Conservation (phyloP, 2,113 vertebrate genomes). For the Boulengeromyrus knoepffleri region DNA sequence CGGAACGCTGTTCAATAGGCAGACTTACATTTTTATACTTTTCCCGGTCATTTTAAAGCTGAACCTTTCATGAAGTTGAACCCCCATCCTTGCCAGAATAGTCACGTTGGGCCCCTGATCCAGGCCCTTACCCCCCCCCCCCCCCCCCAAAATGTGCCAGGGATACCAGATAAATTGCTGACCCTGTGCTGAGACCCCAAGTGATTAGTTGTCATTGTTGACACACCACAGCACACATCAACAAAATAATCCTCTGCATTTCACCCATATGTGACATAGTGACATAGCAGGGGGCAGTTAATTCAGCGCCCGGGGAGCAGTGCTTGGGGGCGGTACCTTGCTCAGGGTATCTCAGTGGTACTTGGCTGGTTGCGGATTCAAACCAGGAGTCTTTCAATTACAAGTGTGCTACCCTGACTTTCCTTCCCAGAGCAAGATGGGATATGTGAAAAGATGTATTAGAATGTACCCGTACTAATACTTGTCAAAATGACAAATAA, state of each 20-base stretch:
- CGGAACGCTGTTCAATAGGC: not conserved
- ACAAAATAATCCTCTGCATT: too few relatives aligned
- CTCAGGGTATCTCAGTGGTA: too few relatives aligned
- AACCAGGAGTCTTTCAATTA: too few relatives aligned
- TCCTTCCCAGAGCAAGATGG: not conserved
- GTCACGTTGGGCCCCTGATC: not conserved
- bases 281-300: too few relatives aligned
- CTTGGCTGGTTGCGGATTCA: too few relatives aligned
- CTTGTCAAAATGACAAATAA: not conserved
- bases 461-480: not conserved
- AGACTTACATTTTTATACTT: not conserved
- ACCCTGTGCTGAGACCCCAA: not conserved
- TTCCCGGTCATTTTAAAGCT: not conserved
- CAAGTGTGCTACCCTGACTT: too few relatives aligned
- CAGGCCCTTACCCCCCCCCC: not conserved
- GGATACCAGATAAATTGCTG: not conserved
- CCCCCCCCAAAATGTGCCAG: not conserved
- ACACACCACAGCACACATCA: too few relatives aligned
- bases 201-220: too few relatives aligned
- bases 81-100: not conserved
- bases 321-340: too few relatives aligned
- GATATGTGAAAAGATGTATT: not conserved
- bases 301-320: too few relatives aligned
- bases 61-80: not conserved
- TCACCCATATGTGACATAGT: too few relatives aligned